phyloP scores from a whole-genome alignment of 2,113 vertebrate genomes.

The Tyto alba region DNA sequence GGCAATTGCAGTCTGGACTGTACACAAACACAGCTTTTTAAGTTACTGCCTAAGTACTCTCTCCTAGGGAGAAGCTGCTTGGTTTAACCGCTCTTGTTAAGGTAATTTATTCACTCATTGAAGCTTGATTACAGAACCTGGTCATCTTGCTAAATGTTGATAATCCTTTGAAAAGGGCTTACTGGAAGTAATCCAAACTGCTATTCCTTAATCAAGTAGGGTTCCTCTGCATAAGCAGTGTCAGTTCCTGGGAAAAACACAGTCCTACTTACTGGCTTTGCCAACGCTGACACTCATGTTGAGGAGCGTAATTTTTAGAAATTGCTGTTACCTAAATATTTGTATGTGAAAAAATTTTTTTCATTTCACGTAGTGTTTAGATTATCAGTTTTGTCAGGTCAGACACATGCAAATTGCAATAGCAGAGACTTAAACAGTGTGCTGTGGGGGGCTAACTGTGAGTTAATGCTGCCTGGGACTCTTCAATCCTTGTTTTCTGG shows the following conservation, averaged over 20 bases:
- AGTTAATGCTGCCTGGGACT: neutral
- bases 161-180: slow-evolving; percentile 52
- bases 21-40: neutral
- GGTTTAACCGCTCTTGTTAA: neutral
- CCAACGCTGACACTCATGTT: neutral
- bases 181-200: slow-evolving; percentile 44
- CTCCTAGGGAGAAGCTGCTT: neutral
- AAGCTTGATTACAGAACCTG: slow-evolving; percentile 11
- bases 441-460: neutral
- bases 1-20: neutral
- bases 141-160: slow-evolving; percentile 38
- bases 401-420: neutral
- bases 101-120: neutral
- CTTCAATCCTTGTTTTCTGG: neutral
- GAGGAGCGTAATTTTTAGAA: neutral
- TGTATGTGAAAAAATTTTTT: neutral
- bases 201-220: slow-evolving; percentile 3
- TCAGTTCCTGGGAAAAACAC: neutral
- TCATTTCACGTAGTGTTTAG: neutral
- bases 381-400: neutral
- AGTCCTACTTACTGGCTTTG: neutral
- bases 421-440: neutral
- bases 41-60: neutral
- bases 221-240: neutral
- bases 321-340: neutral